Conservation (phyloP, 1,140 invertebrate species). For the Zophobas atratus region DNA sequence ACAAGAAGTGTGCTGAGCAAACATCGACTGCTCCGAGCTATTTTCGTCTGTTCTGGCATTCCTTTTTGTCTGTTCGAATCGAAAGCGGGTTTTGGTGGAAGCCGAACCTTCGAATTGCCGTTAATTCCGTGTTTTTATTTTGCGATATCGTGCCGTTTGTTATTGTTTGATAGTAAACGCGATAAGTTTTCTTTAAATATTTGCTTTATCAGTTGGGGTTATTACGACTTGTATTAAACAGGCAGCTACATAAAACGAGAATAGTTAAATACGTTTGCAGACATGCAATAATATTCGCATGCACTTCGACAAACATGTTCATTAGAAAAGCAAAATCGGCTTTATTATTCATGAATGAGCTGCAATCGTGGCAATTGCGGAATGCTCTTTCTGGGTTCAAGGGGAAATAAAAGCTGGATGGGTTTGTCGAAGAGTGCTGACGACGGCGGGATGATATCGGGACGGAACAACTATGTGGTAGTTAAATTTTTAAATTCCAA, state of each 20-base stretch:
- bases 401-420: not conserved
- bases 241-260: constrained; percentile 26
- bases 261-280: constrained; percentile 24
- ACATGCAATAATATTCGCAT: constrained; percentile 35
- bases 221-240: constrained; percentile 27
- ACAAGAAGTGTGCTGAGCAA: constrained; percentile 48
- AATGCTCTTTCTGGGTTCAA: not conserved
- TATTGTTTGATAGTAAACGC: constrained; percentile 9
- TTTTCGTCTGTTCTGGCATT: constrained; percentile 46
- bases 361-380: not conserved
- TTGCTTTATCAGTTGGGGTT: constrained; percentile 34
- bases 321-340: not conserved
- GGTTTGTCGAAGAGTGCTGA: too few species aligned
- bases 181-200: constrained; percentile 38
- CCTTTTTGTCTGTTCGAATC: constrained; percentile 40
- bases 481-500: too few species aligned
- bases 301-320: constrained; percentile 18
- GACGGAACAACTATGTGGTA: too few species aligned
- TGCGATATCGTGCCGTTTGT: constrained; percentile 21
- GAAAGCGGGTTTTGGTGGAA: constrained; percentile 22
- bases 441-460: too few species aligned
- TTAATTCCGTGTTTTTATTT: constrained; percentile 12
- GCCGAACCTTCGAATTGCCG: constrained; percentile 14
- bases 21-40: constrained; percentile 41
- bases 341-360: constrained; percentile 1